Conservation (phyloP, 2,113 vertebrate genomes). For the Eidolon helvum region DNA sequence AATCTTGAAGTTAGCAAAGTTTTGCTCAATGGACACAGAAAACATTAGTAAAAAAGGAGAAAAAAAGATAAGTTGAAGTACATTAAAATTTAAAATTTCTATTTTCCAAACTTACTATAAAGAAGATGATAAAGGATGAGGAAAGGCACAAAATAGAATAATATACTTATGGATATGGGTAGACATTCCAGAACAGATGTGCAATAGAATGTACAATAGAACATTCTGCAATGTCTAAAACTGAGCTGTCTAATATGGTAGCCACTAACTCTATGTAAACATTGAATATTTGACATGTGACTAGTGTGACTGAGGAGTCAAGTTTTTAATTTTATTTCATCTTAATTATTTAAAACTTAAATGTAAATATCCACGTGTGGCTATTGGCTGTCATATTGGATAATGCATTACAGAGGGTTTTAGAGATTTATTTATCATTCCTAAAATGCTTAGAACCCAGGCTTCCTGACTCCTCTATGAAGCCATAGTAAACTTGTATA, state of each 20-base stretch:
- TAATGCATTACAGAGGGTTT: background rate
- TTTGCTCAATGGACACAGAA: background rate
- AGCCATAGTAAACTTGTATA: background rate
- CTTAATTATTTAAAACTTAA: background rate
- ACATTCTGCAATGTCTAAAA: background rate
- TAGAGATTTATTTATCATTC: background rate
- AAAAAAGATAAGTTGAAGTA: background rate
- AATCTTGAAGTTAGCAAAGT: background rate
- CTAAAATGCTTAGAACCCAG: background rate
- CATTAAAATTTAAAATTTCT: background rate
- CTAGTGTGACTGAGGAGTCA: background rate
- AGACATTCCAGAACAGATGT: background rate
- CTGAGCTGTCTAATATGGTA: background rate
- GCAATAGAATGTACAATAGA: background rate
- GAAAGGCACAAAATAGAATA: background rate
- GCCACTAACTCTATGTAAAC: background rate
- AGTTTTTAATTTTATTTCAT: background rate
- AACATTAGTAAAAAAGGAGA: background rate
- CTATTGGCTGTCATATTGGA: background rate
- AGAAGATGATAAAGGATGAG: background rate
- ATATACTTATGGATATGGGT: background rate
- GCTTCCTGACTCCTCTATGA: background rate
- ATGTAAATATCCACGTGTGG: background rate
- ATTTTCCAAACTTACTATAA: background rate
- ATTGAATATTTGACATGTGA: background rate